phyloP scores from a whole-genome alignment of 2,113 vertebrate genomes.

The Hemichromis elongatus region DNA sequence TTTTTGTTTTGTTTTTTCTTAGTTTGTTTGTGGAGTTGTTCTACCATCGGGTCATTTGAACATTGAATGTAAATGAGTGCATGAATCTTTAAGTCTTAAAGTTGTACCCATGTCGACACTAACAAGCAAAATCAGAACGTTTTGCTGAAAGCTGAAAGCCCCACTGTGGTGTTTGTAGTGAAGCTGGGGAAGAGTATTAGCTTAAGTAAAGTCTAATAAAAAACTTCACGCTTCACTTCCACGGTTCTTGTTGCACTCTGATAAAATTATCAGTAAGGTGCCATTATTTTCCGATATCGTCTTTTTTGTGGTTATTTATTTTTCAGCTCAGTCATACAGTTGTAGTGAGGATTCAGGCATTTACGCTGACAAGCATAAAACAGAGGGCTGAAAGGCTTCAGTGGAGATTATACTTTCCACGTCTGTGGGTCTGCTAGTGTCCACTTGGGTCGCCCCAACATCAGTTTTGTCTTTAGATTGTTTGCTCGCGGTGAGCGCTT shows the following conservation, averaged over 20 bases:
- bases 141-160: neutral
- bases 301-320: neutral
- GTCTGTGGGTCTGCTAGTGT: neutral
- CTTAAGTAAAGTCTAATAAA: neutral
- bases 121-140: neutral
- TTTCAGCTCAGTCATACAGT: neutral
- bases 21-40: neutral
- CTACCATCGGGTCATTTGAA: neutral
- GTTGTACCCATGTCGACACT: neutral
- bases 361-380: neutral
- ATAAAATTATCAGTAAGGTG: neutral
- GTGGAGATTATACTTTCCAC: neutral
- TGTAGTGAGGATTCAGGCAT: neutral
- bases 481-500: neutral
- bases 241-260: neutral
- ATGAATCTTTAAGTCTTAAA: neutral
- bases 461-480: neutral
- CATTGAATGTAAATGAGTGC: neutral
- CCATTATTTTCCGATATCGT: neutral
- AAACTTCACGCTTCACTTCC: neutral
- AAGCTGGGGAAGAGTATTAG: neutral
- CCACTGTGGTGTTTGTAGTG: neutral
- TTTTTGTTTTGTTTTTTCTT: neutral
- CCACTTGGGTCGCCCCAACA: neutral
- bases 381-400: neutral